phyloP scores from a whole-genome alignment of 1,140 invertebrate species.

The Nixonia krombeini region DNA sequence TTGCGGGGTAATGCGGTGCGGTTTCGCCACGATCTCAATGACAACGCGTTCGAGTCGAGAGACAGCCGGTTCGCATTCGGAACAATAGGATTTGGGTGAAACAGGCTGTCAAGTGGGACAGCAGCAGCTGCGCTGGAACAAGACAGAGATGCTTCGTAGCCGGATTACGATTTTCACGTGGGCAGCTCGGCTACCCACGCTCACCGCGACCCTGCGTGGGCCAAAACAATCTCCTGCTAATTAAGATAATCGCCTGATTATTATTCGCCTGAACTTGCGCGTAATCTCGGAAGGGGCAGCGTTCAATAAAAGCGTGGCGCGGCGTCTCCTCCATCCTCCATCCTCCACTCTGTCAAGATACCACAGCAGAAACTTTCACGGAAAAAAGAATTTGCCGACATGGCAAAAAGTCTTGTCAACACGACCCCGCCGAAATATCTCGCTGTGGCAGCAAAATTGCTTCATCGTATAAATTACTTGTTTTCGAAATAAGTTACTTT shows the following conservation, averaged over 20 bases:
- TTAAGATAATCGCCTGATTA: conserved; percentile 66
- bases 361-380: no score
- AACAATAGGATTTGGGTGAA: conserved; percentile 11
- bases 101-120: neutral
- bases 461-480: no score
- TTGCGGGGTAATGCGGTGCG: no score
- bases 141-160: conserved; percentile 23
- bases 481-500: no score
- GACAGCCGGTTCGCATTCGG: neutral
- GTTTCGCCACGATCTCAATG: no score
- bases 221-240: conserved; percentile 64
- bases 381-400: no score
- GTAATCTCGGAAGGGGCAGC: conserved; percentile 35
- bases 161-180: conserved; percentile 45
- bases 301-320: conserved; percentile 9
- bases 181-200: conserved; percentile 32
- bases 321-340: no score
- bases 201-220: conserved; percentile 46
- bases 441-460: no score
- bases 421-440: no score
- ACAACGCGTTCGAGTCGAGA: no score
- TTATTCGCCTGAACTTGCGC: conserved; percentile 45
- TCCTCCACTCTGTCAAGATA: no score
- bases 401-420: no score
- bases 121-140: conserved; percentile 1